Base-by-base conservation (phyloP, 2,797 vertebrate genomes). In the Strix occidentalis region DNA sequence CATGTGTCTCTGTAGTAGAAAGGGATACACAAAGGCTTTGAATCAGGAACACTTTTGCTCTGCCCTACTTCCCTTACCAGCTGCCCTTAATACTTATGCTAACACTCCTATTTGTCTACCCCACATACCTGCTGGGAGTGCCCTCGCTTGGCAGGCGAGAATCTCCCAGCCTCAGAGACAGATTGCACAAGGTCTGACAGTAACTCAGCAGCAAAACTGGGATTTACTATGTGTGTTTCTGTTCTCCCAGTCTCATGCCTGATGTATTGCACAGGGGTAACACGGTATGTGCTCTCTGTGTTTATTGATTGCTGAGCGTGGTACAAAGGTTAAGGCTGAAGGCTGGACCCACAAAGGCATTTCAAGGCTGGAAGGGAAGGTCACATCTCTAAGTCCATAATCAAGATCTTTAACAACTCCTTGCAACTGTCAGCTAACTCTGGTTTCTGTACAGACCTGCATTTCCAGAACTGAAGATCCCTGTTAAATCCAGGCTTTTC, bases 101-200 rank as follows among this genome's bases (percentile, higher is more conserved):
- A 81, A 76, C 60, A 66, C 64, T 96, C 70, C 41, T 86, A 75
- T 84, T 91, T 96, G 81, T n/a, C 90, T 79, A 82, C 78, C 81
- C 71, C 89, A 94, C 76, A 70, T 77, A 79, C 23, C 57, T 91
- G 43, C 71, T 93, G 94, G 95, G 94, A 93, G 87, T 91, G 93
- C 84, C 88, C 70, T 82, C 1, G 8, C 82, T 96, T 71, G 91
- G 79, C 86, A 88, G 60, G 45, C 1, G 20, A 71, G 82, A 80
- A 70, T 82, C 71, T 96, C 45, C 43, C 18, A 21, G 66, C 45
- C 70, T 51, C 37, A 9, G 64, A 56, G 51, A 5, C 2, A 20
- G 37, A 63, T 96, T 96, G 72, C 81, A n/a, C n/a, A 89, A 96
- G 50, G 16, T 46, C 58, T 43, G 82, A 68, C 17, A 4, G 17